Conservation (phyloP, 2,797 vertebrate species). For the Acanthurus lineatus region DNA sequence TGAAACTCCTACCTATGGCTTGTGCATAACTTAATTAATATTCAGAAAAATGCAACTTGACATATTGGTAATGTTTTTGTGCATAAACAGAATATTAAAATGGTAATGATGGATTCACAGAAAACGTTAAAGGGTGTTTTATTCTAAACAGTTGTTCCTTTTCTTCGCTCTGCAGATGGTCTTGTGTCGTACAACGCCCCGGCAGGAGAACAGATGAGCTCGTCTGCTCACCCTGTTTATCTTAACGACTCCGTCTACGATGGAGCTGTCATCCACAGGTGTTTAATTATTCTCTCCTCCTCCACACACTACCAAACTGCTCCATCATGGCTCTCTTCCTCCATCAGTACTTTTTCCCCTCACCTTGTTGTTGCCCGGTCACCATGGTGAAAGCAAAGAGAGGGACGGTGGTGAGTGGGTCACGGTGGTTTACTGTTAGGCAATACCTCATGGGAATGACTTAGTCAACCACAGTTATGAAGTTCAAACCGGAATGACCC, state of each 20-base stretch:
- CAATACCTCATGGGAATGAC: constrained; percentile 65
- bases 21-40: background rate
- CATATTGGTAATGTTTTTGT: background rate
- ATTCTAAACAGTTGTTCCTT: background rate
- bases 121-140: background rate
- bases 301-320: background rate
- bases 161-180: constrained; percentile 86
- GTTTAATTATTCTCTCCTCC: background rate
- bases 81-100: background rate
- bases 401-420: constrained; percentile 58
- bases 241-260: constrained; percentile 98
- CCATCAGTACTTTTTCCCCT: constrained; percentile 22
- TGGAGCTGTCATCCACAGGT: constrained; percentile 92
- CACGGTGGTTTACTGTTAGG: constrained; percentile 64
- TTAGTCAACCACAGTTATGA: constrained; percentile 67
- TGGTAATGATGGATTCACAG: constrained; percentile 1
- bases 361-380: constrained; percentile 67
- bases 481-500: constrained; percentile 45
- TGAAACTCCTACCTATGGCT: constrained; percentile 10
- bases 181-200: constrained; percentile 96
- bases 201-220: constrained; percentile 89
- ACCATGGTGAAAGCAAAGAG: constrained; percentile 70
- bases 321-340: constrained; percentile 29
- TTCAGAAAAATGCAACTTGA: background rate
- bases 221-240: constrained; percentile 86